Percentiles rank a stretch among this genome's conserved stretches.
phyloP scores from a whole-genome alignment of 2,113 vertebrate genomes.

The Tyto alba region DNA sequence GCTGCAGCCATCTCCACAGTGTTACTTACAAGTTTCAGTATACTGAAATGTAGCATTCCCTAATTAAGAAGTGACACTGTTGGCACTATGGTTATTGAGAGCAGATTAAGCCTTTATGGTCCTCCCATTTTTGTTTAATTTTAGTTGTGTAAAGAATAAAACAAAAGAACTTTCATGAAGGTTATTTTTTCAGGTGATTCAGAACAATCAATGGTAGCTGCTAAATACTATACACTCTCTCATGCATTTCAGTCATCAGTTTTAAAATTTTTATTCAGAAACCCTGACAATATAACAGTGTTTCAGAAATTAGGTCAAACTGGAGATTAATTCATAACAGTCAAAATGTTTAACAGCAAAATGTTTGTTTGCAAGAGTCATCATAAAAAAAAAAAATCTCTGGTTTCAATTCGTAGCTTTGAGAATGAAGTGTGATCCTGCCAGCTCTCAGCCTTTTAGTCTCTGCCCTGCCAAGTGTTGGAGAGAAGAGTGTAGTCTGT shows the following conservation, averaged over 20 bases:
- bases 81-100: neutral
- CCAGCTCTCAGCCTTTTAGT: neutral
- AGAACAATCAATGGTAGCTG: neutral
- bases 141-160: neutral
- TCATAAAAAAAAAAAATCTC: neutral
- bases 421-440: neutral
- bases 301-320: neutral
- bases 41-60: neutral
- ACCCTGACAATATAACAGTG: neutral
- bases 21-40: neutral
- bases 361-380: neutral
- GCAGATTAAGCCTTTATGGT: neutral
- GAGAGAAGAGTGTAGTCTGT: neutral
- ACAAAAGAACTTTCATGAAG: neutral
- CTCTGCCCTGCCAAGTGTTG: neutral
- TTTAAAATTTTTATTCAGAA: neutral
- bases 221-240: neutral
- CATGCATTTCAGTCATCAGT: neutral
- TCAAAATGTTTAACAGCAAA: neutral
- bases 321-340: neutral
- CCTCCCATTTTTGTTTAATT: neutral
- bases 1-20: neutral
- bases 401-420: neutral
- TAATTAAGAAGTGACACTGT: neutral
- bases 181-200: neutral